Conservation (phyloP, 2,113 vertebrate genomes). For the Podilymbus podiceps region DNA sequence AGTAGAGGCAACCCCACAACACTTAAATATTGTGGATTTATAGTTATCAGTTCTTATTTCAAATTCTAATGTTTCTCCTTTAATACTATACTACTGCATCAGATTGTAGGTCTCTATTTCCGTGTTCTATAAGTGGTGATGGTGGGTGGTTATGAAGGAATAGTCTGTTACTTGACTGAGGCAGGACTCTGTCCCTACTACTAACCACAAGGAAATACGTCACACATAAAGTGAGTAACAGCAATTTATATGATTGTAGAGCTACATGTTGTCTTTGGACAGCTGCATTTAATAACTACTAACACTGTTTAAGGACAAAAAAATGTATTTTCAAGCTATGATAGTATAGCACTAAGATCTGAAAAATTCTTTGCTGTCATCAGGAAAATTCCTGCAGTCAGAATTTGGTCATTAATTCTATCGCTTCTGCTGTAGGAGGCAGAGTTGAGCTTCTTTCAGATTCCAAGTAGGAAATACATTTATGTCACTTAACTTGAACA, state of each 20-base stretch:
- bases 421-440: conserved; percentile 49
- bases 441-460: conserved; percentile 48
- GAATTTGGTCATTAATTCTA: not conserved
- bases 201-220: not conserved
- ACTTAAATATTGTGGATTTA: not conserved
- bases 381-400: not conserved
- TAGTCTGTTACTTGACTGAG: not conserved
- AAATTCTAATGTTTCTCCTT: not conserved
- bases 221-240: not conserved
- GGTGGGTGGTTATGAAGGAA: not conserved
- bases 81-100: not conserved
- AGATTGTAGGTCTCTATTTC: not conserved
- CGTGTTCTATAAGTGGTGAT: not conserved
- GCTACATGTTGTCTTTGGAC: not conserved
- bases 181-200: not conserved
- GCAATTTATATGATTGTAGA: not conserved
- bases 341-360: not conserved
- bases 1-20: not conserved
- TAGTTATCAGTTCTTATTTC: not conserved
- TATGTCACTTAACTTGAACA: not conserved
- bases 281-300: not conserved
- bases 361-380: not conserved
- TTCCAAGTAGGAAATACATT: not conserved
- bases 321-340: not conserved
- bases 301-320: not conserved